These are phyloP conservation scores for Aplodontia rufa DNA, from an alignment of 2,113 vertebrate species.

Conservation along the genomic window DNA sequence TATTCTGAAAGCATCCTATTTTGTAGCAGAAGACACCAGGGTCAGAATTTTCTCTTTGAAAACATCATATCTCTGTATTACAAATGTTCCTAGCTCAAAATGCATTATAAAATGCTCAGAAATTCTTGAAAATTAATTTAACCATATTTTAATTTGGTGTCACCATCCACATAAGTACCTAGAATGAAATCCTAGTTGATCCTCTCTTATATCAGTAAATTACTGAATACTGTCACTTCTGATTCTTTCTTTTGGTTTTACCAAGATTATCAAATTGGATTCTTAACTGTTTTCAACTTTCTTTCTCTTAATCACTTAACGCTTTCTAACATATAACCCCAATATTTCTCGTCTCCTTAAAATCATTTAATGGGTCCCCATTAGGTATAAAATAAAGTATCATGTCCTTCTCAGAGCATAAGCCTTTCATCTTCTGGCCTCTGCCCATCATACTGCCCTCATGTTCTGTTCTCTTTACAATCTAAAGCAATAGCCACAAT, in stretches of 20 bases:
- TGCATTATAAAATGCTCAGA: slow-evolving; percentile 30
- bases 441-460: neutral
- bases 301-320: neutral
- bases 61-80: neutral
- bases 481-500: neutral
- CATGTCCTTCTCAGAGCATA: neutral
- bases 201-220: neutral
- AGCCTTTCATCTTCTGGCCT: neutral
- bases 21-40: neutral
- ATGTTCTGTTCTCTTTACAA: neutral
- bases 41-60: slow-evolving; percentile 30
- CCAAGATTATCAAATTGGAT: neutral
- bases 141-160: slow-evolving; percentile 2
- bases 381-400: neutral
- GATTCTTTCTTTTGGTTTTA: slow-evolving; percentile 8
- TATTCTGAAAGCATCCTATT: slow-evolving; percentile 26
- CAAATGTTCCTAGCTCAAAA: neutral
- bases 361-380: neutral
- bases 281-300: neutral
- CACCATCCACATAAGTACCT: neutral
- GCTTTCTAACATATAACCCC: neutral
- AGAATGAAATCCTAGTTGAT: neutral
- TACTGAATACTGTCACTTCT: neutral
- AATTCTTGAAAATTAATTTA: slow-evolving; percentile 10
- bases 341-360: neutral